Percentiles rank a stretch among this genome's conserved stretches.
Conservation (phyloP, 37 sponge, comb jelly and placozoan genomes). For the Crambe crambe region DNA sequence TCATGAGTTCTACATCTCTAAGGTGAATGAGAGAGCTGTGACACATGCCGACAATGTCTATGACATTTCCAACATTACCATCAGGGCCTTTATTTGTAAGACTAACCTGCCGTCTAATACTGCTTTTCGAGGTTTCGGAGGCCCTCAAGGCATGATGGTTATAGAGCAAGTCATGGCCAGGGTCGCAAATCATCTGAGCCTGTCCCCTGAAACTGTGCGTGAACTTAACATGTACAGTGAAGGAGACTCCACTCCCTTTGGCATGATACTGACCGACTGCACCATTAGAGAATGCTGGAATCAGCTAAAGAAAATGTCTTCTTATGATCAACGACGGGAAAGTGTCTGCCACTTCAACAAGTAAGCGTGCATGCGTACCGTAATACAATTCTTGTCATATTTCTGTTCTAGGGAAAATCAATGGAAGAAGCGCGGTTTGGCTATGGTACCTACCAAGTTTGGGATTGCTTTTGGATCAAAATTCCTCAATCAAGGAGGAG, state of each 20-base stretch:
- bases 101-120: conserved; percentile 88
- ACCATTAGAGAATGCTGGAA: conserved; percentile 75
- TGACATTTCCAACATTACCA: conserved; percentile 58
- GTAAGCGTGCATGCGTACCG: conserved; percentile 11
- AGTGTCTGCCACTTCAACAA: conserved; percentile 68
- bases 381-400: no score
- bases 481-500: conserved; percentile 69
- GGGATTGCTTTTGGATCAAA: conserved; percentile 67
- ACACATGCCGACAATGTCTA: conserved; percentile 72
- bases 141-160: conserved; percentile 82
- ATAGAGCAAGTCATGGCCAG: conserved; percentile 57
- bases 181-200: conserved; percentile 39
- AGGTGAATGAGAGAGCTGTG: conserved; percentile 72
- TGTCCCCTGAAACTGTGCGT: conserved; percentile 58
- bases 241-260: conserved; percentile 62
- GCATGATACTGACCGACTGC: conserved; percentile 39
- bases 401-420: conserved; percentile 42
- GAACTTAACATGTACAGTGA: conserved; percentile 62
- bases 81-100: conserved; percentile 46
- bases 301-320: conserved; percentile 35
- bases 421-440: conserved; percentile 79
- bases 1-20: background rate
- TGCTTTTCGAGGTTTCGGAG: conserved; percentile 91
- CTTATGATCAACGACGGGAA: conserved; percentile 24
- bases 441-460: conserved; percentile 82